These are phyloP conservation scores for Cardinalis cardinalis DNA, from an alignment of 2,113 vertebrate species.

Conservation along the genomic window DNA sequence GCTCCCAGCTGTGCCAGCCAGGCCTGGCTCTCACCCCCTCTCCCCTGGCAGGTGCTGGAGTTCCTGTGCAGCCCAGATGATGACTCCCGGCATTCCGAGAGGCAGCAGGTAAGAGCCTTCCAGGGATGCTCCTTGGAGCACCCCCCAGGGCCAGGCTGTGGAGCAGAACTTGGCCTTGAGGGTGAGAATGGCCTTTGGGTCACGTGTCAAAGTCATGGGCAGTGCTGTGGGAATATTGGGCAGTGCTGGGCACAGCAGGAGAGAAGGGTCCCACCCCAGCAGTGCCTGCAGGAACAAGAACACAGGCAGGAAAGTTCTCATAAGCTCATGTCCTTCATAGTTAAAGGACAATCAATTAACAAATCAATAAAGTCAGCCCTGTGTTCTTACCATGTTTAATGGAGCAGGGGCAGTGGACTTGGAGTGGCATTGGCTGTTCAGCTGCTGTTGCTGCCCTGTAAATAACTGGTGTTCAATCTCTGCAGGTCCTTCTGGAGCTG, in stretches of 20 bases:
- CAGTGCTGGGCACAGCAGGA: neutral
- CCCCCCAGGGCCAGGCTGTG: neutral
- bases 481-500: slow-evolving; percentile 91
- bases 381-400: neutral
- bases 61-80: slow-evolving; percentile 95
- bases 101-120: slow-evolving; percentile 85
- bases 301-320: neutral
- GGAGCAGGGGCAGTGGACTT: neutral
- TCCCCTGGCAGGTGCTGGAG: slow-evolving; percentile 85
- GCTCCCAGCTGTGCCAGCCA: neutral
- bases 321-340: neutral
- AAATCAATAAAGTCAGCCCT: neutral
- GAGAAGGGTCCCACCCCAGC: neutral
- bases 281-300: neutral
- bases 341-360: neutral
- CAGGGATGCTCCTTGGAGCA: neutral
- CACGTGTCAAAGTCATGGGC: no score
- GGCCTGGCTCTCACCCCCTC: neutral
- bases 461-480: slow-evolving; percentile 8
- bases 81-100: slow-evolving; percentile 91
- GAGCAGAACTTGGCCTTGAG: neutral
- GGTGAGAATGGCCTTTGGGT: no score
- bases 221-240: neutral
- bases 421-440: neutral
- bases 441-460: neutral